Percentiles rank a stretch among this genome's conserved stretches.
Evolutionary conservation across 2,888 invertebrate genomes (phyloP).

Genomic region (Ectobius pallidus): DNA sequence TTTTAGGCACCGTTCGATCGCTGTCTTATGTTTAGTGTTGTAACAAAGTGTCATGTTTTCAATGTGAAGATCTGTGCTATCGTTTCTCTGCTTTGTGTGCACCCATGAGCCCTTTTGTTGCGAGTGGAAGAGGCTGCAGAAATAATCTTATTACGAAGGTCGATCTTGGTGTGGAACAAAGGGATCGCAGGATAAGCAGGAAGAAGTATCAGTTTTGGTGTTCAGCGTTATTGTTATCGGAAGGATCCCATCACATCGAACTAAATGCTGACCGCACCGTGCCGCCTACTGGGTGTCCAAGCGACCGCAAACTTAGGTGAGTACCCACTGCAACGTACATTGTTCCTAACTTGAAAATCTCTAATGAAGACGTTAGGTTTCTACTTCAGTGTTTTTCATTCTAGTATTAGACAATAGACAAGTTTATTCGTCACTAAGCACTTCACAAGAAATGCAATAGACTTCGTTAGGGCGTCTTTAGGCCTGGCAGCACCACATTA

Average conservation of each 20-base stretch:
- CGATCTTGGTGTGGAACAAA: background rate
- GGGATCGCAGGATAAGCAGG: background rate
- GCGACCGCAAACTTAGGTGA: background rate
- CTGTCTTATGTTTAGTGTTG: too few relatives aligned
- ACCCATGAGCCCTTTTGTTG: slow-evolving; percentile 17
- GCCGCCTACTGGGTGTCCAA: background rate
- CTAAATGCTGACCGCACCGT: slow-evolving; percentile 1
- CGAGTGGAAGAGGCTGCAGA: slow-evolving; percentile 7
- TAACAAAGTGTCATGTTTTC: too few relatives aligned
- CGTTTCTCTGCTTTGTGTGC: slow-evolving; percentile 8
- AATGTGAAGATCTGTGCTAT: background rate
- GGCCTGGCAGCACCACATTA: too few relatives aligned
- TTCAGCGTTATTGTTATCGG: background rate
- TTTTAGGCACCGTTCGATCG: too few relatives aligned
- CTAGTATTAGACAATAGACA: too few relatives aligned
- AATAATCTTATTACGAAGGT: background rate
- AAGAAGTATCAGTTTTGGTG: background rate
- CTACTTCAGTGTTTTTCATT: too few relatives aligned
- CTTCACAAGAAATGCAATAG: too few relatives aligned
- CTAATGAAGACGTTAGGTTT: too few relatives aligned
- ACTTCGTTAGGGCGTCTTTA: too few relatives aligned
- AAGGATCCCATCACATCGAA: background rate
- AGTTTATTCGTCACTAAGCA: too few relatives aligned
- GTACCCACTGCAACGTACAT: too few relatives aligned
- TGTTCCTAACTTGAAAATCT: too few relatives aligned